Evolutionary conservation across 2,888 invertebrate species (phyloP), one percentile per base, ranked within the genome.

Genomic region (Nebria brevicollis): DNA sequence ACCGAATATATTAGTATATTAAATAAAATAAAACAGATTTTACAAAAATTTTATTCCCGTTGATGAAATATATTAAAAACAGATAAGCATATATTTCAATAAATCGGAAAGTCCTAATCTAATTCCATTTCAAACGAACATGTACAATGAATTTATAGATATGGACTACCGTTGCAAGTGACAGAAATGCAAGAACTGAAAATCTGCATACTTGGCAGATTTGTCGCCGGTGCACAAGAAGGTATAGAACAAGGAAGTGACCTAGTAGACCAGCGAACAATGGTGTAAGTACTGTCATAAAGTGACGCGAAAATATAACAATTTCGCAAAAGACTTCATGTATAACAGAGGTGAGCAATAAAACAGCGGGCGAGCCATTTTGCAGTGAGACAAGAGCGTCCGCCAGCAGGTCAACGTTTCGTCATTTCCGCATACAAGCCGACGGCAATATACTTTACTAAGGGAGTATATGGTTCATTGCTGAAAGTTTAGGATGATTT

Each of bases 331-430:
- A 42, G 13, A 77, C 64, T 43, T 15, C 66, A 25, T 25, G 80
- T 65, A 70, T 6, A 8, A 54, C 11, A 77, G 73, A 81, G 77
- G 81, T 81, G 43, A 11, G 77, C 77, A 72, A 77, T 81, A 81
- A 77, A 81, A 81, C 81, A 81, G 81, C 81, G 54, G 81, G 81
- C 25, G 65, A 66, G 81, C 76, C 64, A 75, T 75, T 25, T 80
- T 80, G 20, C 70, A 15, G n/a, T 72, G 34, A 34, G 34, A 72
- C 41, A 13, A 54, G 34, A 34, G 34, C 34, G 34, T 34, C 34
- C 2, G 34, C 34, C 43, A n/a, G 11, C 25, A 64, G 64, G 75
- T 75, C 75, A 75, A 75, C 20, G 64, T 15, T 54, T 64, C 34
- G 20, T 68, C 34, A 6, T 26, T 43, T 34, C n/a, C 70, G 34